These are phyloP conservation scores for Phrynocephalus guinanensis DNA, from an alignment of 2,797 vertebrate species.

Conservation along the genomic window DNA sequence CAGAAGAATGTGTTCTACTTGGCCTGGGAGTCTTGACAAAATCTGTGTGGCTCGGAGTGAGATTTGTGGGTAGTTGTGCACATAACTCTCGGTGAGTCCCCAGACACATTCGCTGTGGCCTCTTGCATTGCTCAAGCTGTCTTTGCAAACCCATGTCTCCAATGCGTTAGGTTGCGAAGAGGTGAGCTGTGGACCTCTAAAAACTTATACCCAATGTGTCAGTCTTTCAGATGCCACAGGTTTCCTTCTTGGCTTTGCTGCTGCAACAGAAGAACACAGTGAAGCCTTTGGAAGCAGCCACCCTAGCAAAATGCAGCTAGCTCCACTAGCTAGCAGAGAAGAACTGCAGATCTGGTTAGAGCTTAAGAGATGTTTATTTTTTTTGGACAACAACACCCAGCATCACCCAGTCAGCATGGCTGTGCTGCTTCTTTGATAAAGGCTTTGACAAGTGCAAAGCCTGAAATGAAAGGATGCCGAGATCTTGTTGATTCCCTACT, in stretches of 20 bases:
- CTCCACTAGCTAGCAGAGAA: background rate
- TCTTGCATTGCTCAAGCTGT: rapidly evolving
- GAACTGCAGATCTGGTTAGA: background rate
- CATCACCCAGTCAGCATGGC: too few relatives aligned
- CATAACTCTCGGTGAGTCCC: background rate
- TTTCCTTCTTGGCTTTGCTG: background rate
- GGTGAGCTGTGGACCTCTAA: background rate
- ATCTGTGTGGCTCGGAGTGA: background rate
- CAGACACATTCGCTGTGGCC: background rate
- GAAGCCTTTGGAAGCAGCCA: background rate
- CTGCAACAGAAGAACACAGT: background rate
- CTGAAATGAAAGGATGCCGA: background rate
- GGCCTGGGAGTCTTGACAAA: background rate
- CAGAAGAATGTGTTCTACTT: background rate
- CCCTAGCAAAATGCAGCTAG: background rate
- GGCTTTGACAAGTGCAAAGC: background rate
- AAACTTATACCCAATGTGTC: background rate
- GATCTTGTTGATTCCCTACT: background rate
- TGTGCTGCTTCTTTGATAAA: too few relatives aligned
- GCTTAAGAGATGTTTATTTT: too few relatives aligned
- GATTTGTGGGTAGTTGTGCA: too few relatives aligned
- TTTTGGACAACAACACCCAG: too few relatives aligned
- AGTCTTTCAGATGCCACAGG: background rate
- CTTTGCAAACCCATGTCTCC: rapidly evolving
- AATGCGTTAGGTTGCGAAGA: background rate